These are phyloP conservation scores for Chinchilla lanigera DNA, from an alignment of 2,113 vertebrate genomes.

Conservation along the genomic window DNA sequence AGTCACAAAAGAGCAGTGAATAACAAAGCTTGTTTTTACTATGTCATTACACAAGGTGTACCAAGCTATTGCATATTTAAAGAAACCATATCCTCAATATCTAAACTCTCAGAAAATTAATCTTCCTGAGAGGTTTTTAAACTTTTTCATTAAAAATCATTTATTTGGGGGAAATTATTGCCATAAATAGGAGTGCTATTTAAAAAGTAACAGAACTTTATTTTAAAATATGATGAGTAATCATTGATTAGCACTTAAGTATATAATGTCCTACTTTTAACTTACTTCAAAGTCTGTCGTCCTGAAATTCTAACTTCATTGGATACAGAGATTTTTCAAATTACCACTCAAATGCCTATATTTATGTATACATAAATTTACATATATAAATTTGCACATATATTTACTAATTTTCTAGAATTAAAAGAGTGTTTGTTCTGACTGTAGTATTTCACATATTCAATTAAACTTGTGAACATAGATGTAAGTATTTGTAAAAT, in stretches of 20 bases:
- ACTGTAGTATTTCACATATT: neutral
- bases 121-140: neutral
- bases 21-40: neutral
- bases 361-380: neutral
- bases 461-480: neutral
- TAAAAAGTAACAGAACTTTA: neutral
- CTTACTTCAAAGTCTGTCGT: neutral
- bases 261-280: neutral
- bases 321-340: neutral
- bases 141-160: neutral
- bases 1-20: neutral
- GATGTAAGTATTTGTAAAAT: constrained; percentile 26
- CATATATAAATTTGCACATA: neutral
- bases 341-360: neutral
- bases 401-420: neutral
- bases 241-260: neutral
- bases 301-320: neutral
- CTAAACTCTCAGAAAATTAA: neutral
- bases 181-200: neutral
- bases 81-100: neutral
- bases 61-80: neutral
- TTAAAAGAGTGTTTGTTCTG: neutral
- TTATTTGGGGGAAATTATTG: neutral
- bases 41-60: neutral
- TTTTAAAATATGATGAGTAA: neutral